Conservation (phyloP, 2,797 vertebrate species). For the Coreius guichenoti region DNA sequence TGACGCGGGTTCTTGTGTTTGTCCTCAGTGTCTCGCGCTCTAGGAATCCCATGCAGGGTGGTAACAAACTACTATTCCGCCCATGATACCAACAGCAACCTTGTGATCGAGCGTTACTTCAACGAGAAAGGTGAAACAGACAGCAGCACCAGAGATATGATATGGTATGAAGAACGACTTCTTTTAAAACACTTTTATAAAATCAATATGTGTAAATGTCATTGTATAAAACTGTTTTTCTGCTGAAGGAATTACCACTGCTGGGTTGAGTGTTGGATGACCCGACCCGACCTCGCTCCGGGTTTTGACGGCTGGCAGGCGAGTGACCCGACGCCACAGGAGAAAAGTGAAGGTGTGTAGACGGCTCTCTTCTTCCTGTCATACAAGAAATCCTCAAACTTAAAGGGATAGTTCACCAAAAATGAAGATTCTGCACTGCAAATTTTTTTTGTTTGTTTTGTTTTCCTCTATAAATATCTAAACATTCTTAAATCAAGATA, state of each 20-base stretch:
- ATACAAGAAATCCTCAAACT: not conserved
- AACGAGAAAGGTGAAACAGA: constrained; percentile 75
- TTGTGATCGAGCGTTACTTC: constrained; percentile 86
- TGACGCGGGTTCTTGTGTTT: constrained; percentile 28
- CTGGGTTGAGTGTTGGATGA: constrained; percentile 97
- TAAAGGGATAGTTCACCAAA: not conserved
- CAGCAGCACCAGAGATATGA: constrained; percentile 75
- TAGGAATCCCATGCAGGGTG: constrained; percentile 89
- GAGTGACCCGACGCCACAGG: constrained; percentile 94
- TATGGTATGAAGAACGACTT: constrained; percentile 77
- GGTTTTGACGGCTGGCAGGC: constrained; percentile 91
- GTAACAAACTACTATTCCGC: constrained; percentile 93
- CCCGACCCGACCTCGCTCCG: constrained; percentile 82
- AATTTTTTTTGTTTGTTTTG: not conserved
- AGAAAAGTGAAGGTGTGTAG: constrained; percentile 89
- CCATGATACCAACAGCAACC: constrained; percentile 90
- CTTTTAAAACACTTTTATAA: not conserved
- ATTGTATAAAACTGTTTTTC: not conserved
- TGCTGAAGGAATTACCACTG: constrained; percentile 94
- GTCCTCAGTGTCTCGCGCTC: constrained; percentile 85
- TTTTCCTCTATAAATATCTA: not conserved
- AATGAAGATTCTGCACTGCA: not conserved
- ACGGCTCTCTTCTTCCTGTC: not conserved
- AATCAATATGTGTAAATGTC: too few species aligned
- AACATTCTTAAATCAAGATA: not conserved